phyloP scores from a whole-genome alignment of 2,888 invertebrate species.

The Drosophila acutilabella region DNA sequence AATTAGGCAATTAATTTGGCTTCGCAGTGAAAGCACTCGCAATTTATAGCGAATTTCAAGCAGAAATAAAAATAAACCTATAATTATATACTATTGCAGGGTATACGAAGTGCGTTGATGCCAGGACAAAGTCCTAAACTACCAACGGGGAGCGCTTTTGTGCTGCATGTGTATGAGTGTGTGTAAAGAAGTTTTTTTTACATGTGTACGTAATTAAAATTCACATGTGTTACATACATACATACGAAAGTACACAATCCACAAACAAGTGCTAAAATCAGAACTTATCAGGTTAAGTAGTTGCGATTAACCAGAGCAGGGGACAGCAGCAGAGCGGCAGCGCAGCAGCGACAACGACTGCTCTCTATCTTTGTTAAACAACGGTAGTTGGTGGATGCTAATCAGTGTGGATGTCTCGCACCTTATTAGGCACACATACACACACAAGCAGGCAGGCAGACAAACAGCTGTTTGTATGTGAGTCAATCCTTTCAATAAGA shows the following conservation, averaged over 20 bases:
- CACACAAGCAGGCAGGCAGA: not conserved
- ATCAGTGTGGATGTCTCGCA: slow-evolving; percentile 24
- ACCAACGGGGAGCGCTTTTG: slow-evolving; percentile 42
- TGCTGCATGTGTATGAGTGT: slow-evolving; percentile 10
- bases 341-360: not conserved
- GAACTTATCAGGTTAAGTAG: slow-evolving; percentile 11
- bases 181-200: slow-evolving; percentile 8
- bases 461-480: not conserved
- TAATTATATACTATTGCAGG: slow-evolving; percentile 12
- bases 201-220: slow-evolving; percentile 14
- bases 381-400: slow-evolving; percentile 33
- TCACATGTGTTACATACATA: slow-evolving; percentile 25
- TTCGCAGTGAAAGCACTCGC: not conserved
- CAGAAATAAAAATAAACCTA: too few species aligned
- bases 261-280: slow-evolving; percentile 37
- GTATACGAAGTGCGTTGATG: slow-evolving; percentile 7
- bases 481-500: slow-evolving; percentile 26
- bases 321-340: not conserved
- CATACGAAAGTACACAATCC: slow-evolving; percentile 8
- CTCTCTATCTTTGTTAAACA: not conserved
- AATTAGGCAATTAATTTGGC: not conserved
- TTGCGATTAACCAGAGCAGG: slow-evolving; percentile 26
- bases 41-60: too few species aligned
- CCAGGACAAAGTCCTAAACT: slow-evolving; percentile 7
- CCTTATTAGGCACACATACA: slow-evolving; percentile 8